Conservation (phyloP, 2,113 vertebrate species). For the Archocentrus centrarchus region DNA sequence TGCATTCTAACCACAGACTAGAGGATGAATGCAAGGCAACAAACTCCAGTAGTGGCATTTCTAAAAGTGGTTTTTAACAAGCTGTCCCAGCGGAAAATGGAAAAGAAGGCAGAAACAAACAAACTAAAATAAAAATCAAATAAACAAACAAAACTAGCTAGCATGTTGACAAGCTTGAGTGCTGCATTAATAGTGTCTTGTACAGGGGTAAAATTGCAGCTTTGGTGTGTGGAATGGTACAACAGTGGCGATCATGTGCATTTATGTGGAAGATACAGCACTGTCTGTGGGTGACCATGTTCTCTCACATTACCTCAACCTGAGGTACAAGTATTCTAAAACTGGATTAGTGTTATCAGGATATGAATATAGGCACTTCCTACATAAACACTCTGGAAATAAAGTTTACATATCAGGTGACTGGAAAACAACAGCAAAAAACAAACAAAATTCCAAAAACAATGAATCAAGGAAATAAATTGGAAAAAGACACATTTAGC, state of each 20-base stretch:
- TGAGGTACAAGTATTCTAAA: slow-evolving; percentile 66
- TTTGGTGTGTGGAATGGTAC: slow-evolving; percentile 28
- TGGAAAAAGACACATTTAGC: slow-evolving; percentile 44
- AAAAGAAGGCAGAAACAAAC: slow-evolving; percentile 17
- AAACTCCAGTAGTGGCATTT: slow-evolving; percentile 76
- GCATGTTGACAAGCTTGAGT: slow-evolving; percentile 57
- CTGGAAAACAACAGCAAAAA: slow-evolving; percentile 36
- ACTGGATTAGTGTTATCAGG: slow-evolving; percentile 65
- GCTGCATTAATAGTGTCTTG: slow-evolving; percentile 32
- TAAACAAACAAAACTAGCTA: slow-evolving; percentile 9
- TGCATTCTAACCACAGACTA: slow-evolving; percentile 72
- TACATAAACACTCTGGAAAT: slow-evolving; percentile 79
- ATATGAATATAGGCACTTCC: slow-evolving; percentile 85
- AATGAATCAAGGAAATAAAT: slow-evolving; percentile 47
- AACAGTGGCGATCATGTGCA: slow-evolving; percentile 31
- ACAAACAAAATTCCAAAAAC: not conserved
- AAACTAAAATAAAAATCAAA: not conserved
- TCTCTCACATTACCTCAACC: slow-evolving; percentile 44
- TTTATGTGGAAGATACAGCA: slow-evolving; percentile 53
- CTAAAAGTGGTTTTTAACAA: slow-evolving; percentile 69
- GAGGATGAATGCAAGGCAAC: slow-evolving; percentile 76
- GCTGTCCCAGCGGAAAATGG: slow-evolving; percentile 69
- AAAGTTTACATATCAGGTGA: slow-evolving; percentile 60
- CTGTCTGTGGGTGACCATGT: slow-evolving; percentile 34
- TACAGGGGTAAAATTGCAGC: slow-evolving; percentile 31